Conservation (phyloP, 2,797 vertebrate genomes). For the Sciaenops ocellatus region DNA sequence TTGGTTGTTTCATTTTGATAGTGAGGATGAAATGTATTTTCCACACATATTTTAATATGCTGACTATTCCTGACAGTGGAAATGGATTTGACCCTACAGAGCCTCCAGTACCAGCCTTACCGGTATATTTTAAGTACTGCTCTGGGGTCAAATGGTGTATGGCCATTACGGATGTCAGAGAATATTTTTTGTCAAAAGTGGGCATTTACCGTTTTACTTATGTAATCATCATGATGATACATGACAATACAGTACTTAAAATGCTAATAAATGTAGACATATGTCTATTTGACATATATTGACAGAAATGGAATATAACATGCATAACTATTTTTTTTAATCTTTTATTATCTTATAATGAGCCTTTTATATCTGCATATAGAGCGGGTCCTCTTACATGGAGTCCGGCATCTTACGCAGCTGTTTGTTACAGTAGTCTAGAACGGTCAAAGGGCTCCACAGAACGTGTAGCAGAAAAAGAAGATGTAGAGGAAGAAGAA, state of each 20-base stretch:
- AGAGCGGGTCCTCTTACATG: no score
- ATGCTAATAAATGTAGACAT: background rate
- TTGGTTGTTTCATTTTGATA: slow-evolving; percentile 32
- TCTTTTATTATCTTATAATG: no score
- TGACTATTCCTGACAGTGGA: background rate
- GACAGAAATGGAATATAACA: no score
- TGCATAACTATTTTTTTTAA: no score
- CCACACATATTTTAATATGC: background rate
- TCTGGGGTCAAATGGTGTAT: background rate
- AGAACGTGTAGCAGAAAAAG: no score
- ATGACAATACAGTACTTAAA: background rate
- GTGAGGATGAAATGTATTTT: background rate
- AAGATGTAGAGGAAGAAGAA: no score
- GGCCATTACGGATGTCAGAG: background rate
- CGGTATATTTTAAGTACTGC: background rate
- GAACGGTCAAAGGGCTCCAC: no score
- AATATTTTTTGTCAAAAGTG: background rate
- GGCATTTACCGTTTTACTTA: background rate
- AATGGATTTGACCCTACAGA: background rate
- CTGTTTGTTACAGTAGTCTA: no score
- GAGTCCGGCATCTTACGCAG: no score
- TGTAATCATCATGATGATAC: background rate
- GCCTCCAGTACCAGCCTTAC: background rate
- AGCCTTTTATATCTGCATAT: no score
- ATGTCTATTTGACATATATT: no score